Evolutionary conservation across 2,113 vertebrate species (phyloP).

Genomic region (Lasiurus cinereus): DNA sequence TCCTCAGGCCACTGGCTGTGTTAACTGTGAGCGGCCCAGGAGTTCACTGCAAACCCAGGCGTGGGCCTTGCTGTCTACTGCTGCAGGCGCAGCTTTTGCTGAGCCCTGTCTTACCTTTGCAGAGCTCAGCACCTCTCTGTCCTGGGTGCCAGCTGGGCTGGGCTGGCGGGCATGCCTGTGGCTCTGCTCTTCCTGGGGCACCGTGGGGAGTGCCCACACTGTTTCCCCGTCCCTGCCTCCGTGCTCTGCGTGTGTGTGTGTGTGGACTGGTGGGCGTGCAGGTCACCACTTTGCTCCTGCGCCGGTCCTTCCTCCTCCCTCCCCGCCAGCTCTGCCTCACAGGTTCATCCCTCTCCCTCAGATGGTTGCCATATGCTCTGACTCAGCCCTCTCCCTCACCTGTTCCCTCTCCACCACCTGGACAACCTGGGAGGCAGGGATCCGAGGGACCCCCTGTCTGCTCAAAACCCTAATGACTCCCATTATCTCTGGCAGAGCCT

Average conservation of each 20-base stretch:
- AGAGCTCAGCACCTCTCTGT: constrained; percentile 77
- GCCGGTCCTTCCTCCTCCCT: not conserved
- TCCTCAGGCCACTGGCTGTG: constrained; percentile 65
- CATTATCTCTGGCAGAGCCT: not conserved
- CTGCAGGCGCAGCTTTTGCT: constrained; percentile 71
- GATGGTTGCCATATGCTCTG: not conserved
- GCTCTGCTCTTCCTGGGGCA: not conserved
- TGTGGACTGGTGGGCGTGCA: not conserved
- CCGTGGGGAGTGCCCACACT: not conserved
- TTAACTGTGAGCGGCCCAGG: constrained; percentile 68
- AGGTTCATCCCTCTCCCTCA: not conserved
- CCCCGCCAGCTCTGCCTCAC: not conserved
- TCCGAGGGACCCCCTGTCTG: not conserved
- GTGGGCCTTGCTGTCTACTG: constrained; percentile 51
- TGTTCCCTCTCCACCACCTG: not conserved
- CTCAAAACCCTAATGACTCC: not conserved
- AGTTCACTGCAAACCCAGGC: constrained; percentile 65
- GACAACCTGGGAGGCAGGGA: not conserved
- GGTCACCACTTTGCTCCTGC: not conserved
- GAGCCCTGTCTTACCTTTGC: constrained; percentile 69
- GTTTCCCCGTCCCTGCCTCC: not conserved
- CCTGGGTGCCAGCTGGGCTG: constrained; percentile 23
- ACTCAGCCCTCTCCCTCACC: not conserved
- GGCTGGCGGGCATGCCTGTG: not conserved
- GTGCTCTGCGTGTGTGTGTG: not conserved